Evolutionary conservation across 64 coral and sea anemone species (phyloP).

Genomic region (Orbicella faveolata): DNA sequence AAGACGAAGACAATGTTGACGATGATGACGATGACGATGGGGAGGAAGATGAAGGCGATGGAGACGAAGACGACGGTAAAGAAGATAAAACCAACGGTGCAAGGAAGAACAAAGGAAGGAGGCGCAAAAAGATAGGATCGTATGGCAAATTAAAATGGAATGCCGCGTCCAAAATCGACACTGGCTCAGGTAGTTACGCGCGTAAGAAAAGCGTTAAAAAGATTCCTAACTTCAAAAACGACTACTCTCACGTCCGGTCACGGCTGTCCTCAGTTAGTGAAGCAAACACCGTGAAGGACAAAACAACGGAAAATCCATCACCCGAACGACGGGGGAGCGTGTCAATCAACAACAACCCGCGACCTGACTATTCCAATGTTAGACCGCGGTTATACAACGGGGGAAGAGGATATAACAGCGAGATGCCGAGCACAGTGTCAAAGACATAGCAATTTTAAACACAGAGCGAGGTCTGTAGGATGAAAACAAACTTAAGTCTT

Average conservation of each 20-base stretch:
- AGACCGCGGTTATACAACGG: conserved; percentile 1
- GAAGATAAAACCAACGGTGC: not conserved
- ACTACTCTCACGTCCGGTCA: conserved; percentile 59
- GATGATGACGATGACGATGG: not conserved
- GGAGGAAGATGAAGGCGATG: not conserved
- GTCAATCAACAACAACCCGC: not conserved
- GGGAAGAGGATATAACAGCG: conserved; percentile 1
- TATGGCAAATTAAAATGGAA: conserved; percentile 58
- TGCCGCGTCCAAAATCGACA: conserved; percentile 65
- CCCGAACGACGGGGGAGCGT: not conserved
- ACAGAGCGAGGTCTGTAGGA: not conserved
- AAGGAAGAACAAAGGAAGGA: conserved; percentile 5
- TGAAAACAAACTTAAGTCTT: not conserved
- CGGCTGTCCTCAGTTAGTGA: conserved; percentile 6
- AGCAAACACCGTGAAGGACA: not conserved
- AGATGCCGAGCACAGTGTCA: not conserved
- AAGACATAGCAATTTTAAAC: not conserved
- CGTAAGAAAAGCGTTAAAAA: conserved; percentile 5
- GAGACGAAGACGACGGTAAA: not conserved
- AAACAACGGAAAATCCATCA: not conserved
- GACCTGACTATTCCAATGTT: not conserved
- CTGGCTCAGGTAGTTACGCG: not conserved
- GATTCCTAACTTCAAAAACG: conserved; percentile 48
- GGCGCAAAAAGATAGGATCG: conserved; percentile 14
- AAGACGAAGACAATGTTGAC: not conserved